Evolutionary conservation across 2,888 invertebrate species (phyloP).

Genomic region (Andrena bucephala): DNA sequence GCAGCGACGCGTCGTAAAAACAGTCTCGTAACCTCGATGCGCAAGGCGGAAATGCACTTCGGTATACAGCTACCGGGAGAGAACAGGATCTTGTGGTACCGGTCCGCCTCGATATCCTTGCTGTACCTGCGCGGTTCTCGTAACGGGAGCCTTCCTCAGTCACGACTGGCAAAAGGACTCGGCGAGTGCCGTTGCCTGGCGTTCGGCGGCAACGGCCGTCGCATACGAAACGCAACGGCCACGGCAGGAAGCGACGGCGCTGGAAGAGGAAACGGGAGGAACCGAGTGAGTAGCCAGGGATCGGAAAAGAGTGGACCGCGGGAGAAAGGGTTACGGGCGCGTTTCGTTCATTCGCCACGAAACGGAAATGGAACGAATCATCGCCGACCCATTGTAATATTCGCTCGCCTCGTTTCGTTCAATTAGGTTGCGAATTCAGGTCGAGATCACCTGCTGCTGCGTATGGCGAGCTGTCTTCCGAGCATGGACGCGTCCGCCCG

Average conservation of each 20-base stretch:
- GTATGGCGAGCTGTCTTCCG: neutral
- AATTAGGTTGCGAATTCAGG: conserved; percentile 71
- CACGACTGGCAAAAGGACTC: conserved; percentile 48
- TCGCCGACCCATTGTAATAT: conserved; percentile 47
- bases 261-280: conserved; percentile 17
- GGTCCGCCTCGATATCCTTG: conserved; percentile 52
- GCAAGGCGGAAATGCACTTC: conserved; percentile 47
- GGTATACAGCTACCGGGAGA: conserved; percentile 18
- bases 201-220: conserved; percentile 66
- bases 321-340: conserved; percentile 24
- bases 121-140: conserved; percentile 9
- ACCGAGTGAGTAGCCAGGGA: neutral
- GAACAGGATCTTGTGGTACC: conserved; percentile 55
- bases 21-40: conserved; percentile 27
- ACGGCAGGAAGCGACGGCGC: conserved; percentile 71
- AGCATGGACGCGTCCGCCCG: neutral
- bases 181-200: conserved; percentile 34
- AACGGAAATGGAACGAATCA: conserved; percentile 67
- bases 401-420: conserved; percentile 59
- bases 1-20: conserved; percentile 5
- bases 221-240: conserved; percentile 70
- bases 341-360: conserved; percentile 63
- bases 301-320: neutral
- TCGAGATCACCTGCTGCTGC: conserved; percentile 65
- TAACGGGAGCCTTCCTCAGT: conserved; percentile 66